Base-by-base conservation (phyloP, 1,140 invertebrate species). In the Drosophila baimaii region DNA sequence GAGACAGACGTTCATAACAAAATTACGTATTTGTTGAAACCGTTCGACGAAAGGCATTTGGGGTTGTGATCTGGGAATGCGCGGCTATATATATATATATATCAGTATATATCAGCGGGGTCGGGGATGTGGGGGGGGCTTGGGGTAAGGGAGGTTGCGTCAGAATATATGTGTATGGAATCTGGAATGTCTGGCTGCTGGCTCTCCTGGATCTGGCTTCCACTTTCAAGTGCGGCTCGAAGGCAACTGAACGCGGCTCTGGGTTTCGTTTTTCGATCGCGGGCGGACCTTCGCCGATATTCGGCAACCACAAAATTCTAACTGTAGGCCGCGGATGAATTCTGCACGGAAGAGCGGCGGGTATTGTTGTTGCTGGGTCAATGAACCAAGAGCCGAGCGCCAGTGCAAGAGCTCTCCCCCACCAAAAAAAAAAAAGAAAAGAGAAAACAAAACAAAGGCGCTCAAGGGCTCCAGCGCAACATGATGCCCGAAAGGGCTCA, bases 1-100 rank as follows among this genome's bases (percentile, higher is more conserved):
- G 52, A 90, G 82, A 68, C 88, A 90, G 69, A 80, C 71, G 82
- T 90, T 80, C 88, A 90, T 84, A 82, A 90, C 82, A 90, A 90
- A 90, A 79, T 76, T 82, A 68, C 83, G 66, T 61, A 90, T 78
- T 84, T 82, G 83, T 70, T 80, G 66, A 54, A 90, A 84, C 70
- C 78, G 70, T 68, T 83, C 77, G 69, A 86, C 77, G 82, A 90
- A 90, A 77, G 79, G 86, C 86, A 90, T 90, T 90, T 90, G 82
- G 82, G 52, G 35, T 58, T 76, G 73, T 69, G 63, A 80, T 77
- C 76, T 71, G 64, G 62, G 49, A 21, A 52, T 9, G 29, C 49
- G 49, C 49, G 49, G 63, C 73, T 51, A 49, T 55, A 52, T 78
- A 78, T 78, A 78, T 69, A 54, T 56, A 61, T 73, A 85, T 76